phyloP scores from a whole-genome alignment of 2,113 vertebrate species.

The Nerophis ophidion region DNA sequence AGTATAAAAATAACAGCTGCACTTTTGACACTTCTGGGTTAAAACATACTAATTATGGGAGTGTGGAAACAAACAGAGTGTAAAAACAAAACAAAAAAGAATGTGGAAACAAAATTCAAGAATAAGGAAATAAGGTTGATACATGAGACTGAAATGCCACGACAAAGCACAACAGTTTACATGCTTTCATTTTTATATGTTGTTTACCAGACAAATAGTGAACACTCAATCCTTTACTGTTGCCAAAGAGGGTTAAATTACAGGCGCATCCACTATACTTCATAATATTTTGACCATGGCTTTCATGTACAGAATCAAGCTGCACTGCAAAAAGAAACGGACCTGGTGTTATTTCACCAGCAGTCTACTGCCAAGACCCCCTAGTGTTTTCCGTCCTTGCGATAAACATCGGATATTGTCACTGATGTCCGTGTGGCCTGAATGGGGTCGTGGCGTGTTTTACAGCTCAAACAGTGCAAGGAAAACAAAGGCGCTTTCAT shows the following conservation, averaged over 20 bases:
- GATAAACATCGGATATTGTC: constrained; percentile 61
- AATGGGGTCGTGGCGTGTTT: constrained; percentile 34
- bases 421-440: constrained; percentile 48
- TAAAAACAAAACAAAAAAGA: too few species aligned
- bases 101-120: too few species aligned
- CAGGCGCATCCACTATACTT: constrained; percentile 11
- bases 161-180: constrained; percentile 25
- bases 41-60: too few species aligned
- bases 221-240: constrained; percentile 50
- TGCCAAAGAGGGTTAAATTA: constrained; percentile 52
- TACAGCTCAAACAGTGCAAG: constrained; percentile 28
- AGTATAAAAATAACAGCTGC: too few species aligned
- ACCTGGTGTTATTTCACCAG: constrained; percentile 49
- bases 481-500: constrained; percentile 65
- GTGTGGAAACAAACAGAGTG: too few species aligned
- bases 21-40: too few species aligned
- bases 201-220: constrained; percentile 49
- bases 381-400: constrained; percentile 41
- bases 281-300: constrained; percentile 26
- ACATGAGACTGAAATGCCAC: not conserved
- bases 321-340: constrained; percentile 33
- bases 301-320: constrained; percentile 41
- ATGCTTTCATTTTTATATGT: constrained; percentile 43
- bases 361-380: constrained; percentile 23
- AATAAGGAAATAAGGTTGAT: not conserved